Evolutionary conservation across 2,888 invertebrate genomes (phyloP).

Genomic region (Cheilosia vernalis): DNA sequence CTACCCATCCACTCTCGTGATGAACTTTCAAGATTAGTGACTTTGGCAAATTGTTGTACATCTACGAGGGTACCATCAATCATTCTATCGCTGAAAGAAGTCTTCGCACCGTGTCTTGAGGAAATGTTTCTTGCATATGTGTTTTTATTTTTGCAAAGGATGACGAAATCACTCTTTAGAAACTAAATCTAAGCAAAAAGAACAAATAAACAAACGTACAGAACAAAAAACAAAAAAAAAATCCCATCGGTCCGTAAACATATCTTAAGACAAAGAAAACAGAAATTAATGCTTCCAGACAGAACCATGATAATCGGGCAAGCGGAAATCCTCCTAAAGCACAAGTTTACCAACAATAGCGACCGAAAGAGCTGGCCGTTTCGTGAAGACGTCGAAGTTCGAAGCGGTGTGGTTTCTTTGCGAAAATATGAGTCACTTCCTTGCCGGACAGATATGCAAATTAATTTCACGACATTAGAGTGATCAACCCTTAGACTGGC

Average conservation of each 20-base stretch:
- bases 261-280: constrained; percentile 19
- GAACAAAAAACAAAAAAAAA: constrained; percentile 29
- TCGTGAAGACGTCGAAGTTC: constrained; percentile 22
- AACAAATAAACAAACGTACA: constrained; percentile 5
- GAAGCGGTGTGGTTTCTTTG: neutral
- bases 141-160: constrained; percentile 7
- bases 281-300: constrained; percentile 54
- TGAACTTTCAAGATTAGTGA: constrained; percentile 22
- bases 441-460: constrained; percentile 64
- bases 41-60: constrained; percentile 20
- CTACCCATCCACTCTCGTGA: constrained; percentile 5
- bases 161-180: constrained; percentile 62
- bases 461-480: constrained; percentile 67
- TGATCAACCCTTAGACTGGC: constrained; percentile 56
- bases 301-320: constrained; percentile 70
- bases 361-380: constrained; percentile 19
- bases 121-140: constrained; percentile 25
- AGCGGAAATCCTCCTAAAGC: constrained; percentile 71
- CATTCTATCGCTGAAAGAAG: constrained; percentile 30
- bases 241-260: constrained; percentile 60
- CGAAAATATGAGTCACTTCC: constrained; percentile 63
- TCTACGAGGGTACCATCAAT: constrained; percentile 30
- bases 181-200: constrained; percentile 27
- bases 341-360: constrained; percentile 42
- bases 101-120: constrained; percentile 6